Conservation (phyloP, 2,797 vertebrate genomes). For the Esox masquinongy region DNA sequence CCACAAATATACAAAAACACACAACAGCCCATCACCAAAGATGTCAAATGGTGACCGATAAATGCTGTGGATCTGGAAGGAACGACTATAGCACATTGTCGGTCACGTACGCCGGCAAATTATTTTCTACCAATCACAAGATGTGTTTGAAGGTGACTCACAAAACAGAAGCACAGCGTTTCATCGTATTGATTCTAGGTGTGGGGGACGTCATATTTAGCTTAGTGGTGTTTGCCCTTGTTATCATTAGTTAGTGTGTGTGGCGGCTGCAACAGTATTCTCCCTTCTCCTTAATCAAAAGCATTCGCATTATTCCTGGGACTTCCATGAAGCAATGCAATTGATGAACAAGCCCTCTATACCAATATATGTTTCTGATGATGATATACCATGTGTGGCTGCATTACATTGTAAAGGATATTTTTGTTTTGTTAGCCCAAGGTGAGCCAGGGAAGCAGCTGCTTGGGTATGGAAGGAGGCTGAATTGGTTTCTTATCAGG, state of each 20-base stretch:
- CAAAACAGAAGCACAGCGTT: background rate
- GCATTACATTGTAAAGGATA: conserved; percentile 57
- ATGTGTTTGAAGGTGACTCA: background rate
- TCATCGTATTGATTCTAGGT: background rate
- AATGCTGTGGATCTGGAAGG: conserved; percentile 24
- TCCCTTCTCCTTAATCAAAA: conserved; percentile 44
- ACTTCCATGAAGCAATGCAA: conserved; percentile 27
- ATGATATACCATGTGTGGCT: conserved; percentile 13
- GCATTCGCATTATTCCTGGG: conserved; percentile 43
- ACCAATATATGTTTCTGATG: conserved; percentile 11
- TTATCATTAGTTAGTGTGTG: conserved; percentile 36
- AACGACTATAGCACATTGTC: conserved; percentile 20
- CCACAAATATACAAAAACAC: conserved; percentile 1
- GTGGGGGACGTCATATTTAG: background rate
- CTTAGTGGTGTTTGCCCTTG: background rate
- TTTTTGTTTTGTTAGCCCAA: conserved; percentile 74
- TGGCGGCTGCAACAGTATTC: conserved; percentile 29
- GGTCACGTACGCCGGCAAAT: conserved; percentile 1
- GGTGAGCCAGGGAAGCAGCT: conserved; percentile 58
- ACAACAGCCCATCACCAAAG: conserved; percentile 22
- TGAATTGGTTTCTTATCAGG: conserved; percentile 72
- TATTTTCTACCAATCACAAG: conserved; percentile 10
- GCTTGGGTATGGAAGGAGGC: conserved; percentile 40
- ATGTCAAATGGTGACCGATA: conserved; percentile 32
- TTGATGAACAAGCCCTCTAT: conserved; percentile 36